Percentiles rank a stretch among this genome's conserved stretches.
Evolutionary conservation across 2,888 invertebrate species (phyloP).

Genomic region (Andrena trimmerana): DNA sequence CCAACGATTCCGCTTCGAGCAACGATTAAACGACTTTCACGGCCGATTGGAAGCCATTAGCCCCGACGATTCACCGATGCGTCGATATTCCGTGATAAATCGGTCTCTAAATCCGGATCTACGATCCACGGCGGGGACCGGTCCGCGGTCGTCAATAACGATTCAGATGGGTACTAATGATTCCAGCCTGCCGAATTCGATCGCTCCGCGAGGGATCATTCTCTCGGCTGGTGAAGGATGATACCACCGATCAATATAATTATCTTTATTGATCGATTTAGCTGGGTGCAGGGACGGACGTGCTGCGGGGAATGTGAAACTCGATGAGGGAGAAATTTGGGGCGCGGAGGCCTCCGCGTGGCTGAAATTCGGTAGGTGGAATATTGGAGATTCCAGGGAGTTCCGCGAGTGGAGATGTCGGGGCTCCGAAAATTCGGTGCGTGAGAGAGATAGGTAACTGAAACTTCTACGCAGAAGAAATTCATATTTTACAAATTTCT

Average conservation of each 20-base stretch:
- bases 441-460: too few relatives aligned
- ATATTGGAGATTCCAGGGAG: too few relatives aligned
- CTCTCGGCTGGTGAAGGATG: background rate
- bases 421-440: too few relatives aligned
- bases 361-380: too few relatives aligned
- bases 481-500: too few relatives aligned
- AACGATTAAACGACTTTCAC: slow-evolving; percentile 53
- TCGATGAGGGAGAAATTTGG: too few relatives aligned
- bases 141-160: slow-evolving; percentile 33
- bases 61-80: slow-evolving; percentile 35
- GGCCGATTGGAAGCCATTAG: slow-evolving; percentile 36
- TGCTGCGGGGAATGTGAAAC: too few relatives aligned
- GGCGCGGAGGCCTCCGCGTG: too few relatives aligned
- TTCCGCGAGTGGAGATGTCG: too few relatives aligned
- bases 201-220: background rate
- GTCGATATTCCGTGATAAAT: slow-evolving; percentile 66
- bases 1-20: slow-evolving; percentile 32
- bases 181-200: slow-evolving; percentile 35
- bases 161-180: slow-evolving; percentile 57
- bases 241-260: background rate
- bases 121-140: slow-evolving; percentile 4
- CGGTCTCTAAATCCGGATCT: slow-evolving; percentile 51
- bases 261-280: slow-evolving; percentile 10
- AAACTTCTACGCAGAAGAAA: too few relatives aligned
- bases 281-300: background rate